phyloP scores from a whole-genome alignment of 1,140 invertebrate genomes.

The Vanessa atalanta region DNA sequence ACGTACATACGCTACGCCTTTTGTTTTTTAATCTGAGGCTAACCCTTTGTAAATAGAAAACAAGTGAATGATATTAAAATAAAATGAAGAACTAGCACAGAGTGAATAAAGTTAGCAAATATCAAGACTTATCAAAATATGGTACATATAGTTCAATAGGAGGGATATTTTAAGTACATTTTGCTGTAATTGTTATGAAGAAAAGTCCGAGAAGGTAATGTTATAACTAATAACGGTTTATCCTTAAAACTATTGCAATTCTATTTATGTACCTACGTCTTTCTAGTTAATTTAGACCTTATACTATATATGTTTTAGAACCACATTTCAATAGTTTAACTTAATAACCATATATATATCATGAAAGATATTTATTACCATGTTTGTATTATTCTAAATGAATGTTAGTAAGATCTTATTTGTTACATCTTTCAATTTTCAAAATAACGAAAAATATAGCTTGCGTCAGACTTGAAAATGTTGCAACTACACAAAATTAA shows the following conservation, averaged over 20 bases:
- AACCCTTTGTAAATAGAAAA: not conserved
- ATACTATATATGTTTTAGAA: not conserved
- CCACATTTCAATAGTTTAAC: not conserved
- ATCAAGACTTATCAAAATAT: constrained; percentile 9
- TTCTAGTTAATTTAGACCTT: not conserved
- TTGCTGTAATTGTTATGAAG: constrained; percentile 22
- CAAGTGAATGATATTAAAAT: not conserved
- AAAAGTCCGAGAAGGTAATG: constrained; percentile 6
- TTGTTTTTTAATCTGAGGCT: no score
- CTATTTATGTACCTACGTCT: not conserved
- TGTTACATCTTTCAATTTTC: constrained; percentile 1
- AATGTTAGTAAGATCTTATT: not conserved
- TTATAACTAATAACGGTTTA: constrained; percentile 23
- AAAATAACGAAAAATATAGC: not conserved
- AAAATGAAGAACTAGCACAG: not conserved
- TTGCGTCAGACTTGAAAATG: not conserved
- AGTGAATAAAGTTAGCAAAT: not conserved
- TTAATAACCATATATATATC: not conserved
- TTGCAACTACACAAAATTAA: not conserved
- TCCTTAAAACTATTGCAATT: constrained; percentile 1
- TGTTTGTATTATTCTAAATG: not conserved
- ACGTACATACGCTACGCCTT: no score
- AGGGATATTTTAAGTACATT: constrained; percentile 17
- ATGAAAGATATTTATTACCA: not conserved
- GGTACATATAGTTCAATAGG: constrained; percentile 21